Conservation (phyloP, 2,797 vertebrate genomes). For the Siniperca undulata region DNA sequence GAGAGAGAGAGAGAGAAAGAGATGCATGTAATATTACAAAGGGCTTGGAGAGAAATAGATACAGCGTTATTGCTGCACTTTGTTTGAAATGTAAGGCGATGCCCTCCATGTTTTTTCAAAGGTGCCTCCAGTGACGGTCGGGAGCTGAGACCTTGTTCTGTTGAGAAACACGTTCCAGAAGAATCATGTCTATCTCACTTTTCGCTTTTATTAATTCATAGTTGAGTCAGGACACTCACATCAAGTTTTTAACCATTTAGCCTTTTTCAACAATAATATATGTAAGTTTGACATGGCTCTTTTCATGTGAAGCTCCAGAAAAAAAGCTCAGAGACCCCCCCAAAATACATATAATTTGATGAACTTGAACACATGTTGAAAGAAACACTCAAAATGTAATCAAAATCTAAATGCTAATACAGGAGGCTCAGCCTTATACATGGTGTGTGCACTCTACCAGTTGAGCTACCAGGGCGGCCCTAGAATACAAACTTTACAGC, state of each 20-base stretch:
- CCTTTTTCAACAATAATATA: neutral
- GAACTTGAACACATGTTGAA: no score
- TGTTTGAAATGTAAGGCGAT: constrained; percentile 24
- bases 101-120: neutral
- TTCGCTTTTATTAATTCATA: neutral
- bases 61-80: constrained; percentile 43
- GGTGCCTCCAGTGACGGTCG: neutral
- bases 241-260: neutral
- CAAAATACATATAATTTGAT: no score
- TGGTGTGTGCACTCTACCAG: no score
- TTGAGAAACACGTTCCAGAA: neutral
- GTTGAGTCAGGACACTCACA: neutral
- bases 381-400: no score
- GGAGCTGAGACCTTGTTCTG: neutral
- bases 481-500: no score
- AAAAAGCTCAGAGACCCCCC: no score
- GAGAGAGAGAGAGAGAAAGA: constrained; percentile 8
- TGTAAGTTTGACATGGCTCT: neutral
- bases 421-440: no score
- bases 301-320: neutral
- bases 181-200: neutral
- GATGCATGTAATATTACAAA: constrained; percentile 29
- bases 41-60: constrained; percentile 8
- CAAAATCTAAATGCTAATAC: no score
- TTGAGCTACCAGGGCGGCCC: no score